Evolutionary conservation across 1,140 invertebrate species (phyloP), one percentile per base, ranked within the genome.

Genomic region (Drosophila bocki): DNA sequence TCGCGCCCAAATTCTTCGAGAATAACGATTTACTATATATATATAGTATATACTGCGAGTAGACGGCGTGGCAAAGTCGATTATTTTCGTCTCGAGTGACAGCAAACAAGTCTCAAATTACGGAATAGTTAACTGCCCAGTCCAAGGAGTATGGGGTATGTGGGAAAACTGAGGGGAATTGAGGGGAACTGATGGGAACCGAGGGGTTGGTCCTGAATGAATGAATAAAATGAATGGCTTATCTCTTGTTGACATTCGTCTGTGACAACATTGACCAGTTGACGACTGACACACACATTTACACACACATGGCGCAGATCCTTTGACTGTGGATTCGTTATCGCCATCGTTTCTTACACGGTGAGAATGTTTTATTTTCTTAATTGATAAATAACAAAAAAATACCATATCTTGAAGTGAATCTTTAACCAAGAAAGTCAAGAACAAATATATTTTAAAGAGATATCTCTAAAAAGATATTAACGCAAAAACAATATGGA

Each of bases 141-240:
- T 62, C n/a, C 56, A 45, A 44, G 35, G 47, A 54, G 35, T 13
- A 3, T 17, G 44, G 60, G 33, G 19, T 11, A 9, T 37, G 9
- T 53, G 47, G 47, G 26, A 8, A 0, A 50, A 15, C 45, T 9
- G 13, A 1, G 12, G 4, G n/a, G 37, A 45, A 12, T 39, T 15
- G 12, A 11, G 41, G 45, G 35, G 35, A 37, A 12, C 35, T 37
- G 12, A 48, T 22, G 8, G 29, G 42, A 45, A n/a, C 39, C 12
- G 15, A 13, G 69, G 33, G 44, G 56, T 32, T 17, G 77, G 51
- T 64, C 68, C 61, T 51, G 74, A 81, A 80, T 78, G 81, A 90
- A 88, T 88, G 85, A 84, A 88, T 90, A 90, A 88, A 90, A 90
- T 85, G 85, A 90, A 90, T 90, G 85, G 85, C 85, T 90, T 90